Conservation (phyloP, 1,140 invertebrate species). For the Zaprionus nigranus region DNA sequence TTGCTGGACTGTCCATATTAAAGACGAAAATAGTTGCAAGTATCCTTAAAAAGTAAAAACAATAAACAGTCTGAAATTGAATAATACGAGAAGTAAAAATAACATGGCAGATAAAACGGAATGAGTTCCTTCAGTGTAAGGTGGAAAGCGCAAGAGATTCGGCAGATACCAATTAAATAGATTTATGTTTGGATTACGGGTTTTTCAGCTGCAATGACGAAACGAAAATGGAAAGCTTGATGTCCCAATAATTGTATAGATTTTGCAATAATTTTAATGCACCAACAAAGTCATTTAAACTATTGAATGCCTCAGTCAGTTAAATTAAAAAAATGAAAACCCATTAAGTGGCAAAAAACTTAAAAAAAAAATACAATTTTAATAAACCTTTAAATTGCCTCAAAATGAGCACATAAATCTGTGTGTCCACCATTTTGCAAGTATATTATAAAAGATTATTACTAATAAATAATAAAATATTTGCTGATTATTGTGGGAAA, state of each 20-base stretch:
- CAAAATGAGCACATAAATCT: slow-evolving; percentile 20
- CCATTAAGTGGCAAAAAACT: slow-evolving; percentile 13
- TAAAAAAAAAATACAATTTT: slow-evolving; percentile 23
- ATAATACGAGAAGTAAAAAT: not conserved
- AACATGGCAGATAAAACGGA: slow-evolving; percentile 69
- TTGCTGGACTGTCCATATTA: too few species aligned
- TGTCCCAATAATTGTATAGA: slow-evolving; percentile 30
- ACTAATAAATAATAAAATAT: slow-evolving; percentile 48
- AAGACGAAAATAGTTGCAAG: not conserved
- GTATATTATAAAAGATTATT: slow-evolving; percentile 46
- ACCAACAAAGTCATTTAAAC: slow-evolving; percentile 55
- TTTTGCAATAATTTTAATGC: slow-evolving; percentile 37
- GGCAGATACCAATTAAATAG: slow-evolving; percentile 23
- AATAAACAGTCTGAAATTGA: slow-evolving; percentile 18
- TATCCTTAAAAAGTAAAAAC: slow-evolving; percentile 15
- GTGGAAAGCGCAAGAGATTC: slow-evolving; percentile 41
- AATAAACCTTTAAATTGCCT: slow-evolving; percentile 12
- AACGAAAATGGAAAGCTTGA: slow-evolving; percentile 25
- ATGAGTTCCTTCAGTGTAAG: slow-evolving; percentile 63
- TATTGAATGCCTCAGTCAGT: slow-evolving; percentile 79
- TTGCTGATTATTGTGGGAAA: slow-evolving; percentile 64
- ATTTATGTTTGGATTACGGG: slow-evolving; percentile 42
- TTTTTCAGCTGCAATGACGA: slow-evolving; percentile 34
- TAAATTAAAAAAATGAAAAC: slow-evolving; percentile 23
- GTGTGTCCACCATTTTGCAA: slow-evolving; percentile 65